phyloP scores from a whole-genome alignment of 1,140 invertebrate species.

The Goniozus legneri region DNA sequence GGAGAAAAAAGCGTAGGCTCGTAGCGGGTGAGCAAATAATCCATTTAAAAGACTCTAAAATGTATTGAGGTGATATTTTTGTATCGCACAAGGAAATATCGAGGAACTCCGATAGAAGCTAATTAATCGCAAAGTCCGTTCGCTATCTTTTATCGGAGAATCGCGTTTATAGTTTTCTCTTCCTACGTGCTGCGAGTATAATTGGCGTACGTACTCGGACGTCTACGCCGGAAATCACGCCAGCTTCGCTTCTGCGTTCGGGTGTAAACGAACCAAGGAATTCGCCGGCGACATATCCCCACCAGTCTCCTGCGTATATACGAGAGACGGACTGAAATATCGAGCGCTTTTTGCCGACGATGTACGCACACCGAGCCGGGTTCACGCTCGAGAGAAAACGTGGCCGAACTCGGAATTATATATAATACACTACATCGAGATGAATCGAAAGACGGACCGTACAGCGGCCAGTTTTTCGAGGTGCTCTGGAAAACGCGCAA shows the following conservation, averaged over 20 bases:
- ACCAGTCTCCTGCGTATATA: conserved; percentile 33
- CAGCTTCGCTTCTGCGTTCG: conserved; percentile 30
- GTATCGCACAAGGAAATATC: neutral
- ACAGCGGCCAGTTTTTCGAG: no score
- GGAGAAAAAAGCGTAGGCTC: no score
- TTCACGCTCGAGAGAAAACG: no score
- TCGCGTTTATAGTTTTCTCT: conserved; percentile 1
- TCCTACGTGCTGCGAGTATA: neutral
- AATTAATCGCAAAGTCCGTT: neutral
- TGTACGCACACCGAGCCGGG: conserved; percentile 30
- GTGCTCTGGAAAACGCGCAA: no score
- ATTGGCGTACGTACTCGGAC: neutral
- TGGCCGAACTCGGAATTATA: no score
- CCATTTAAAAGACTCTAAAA: no score
- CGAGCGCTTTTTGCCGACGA: conserved; percentile 32
- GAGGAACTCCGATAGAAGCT: neutral
- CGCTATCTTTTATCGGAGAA: conserved; percentile 2
- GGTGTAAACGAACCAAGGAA: conserved; percentile 28
- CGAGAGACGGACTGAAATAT: conserved; percentile 36
- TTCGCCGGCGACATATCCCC: conserved; percentile 22
- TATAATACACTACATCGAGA: no score
- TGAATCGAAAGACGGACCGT: no score
- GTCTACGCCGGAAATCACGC: conserved; percentile 32
- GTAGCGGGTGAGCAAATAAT: no score
- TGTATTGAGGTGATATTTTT: no score